Evolutionary conservation across 2,888 invertebrate species (phyloP), one percentile per base, ranked within the genome.

Genomic region (Eristalis arbustorum): DNA sequence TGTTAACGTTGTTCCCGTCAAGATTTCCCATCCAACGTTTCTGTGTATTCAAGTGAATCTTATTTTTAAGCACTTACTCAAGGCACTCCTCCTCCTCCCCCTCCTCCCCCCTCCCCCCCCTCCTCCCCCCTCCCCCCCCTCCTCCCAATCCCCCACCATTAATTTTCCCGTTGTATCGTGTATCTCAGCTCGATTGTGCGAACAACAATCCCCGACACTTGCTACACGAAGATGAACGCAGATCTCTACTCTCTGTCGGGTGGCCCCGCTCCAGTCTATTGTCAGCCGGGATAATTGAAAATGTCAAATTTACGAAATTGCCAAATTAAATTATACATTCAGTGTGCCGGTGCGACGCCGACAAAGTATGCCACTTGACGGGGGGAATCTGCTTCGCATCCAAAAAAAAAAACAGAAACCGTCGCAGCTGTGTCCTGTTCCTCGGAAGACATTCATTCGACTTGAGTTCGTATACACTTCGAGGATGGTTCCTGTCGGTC

Each of bases 221-320:
- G 49, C 49, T 49, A 18, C 49, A 49, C 49, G 5, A 49, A 18
- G 49, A 49, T 49, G 49, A 49, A 18, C 49, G 49, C 49, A 18
- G 18, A 8, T 22, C 4, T 63, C 56, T 63, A 11, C 22, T 22
- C n/a, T n/a, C n/a, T n/a, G n/a, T n/a, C n/a, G n/a, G 18, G 18
- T 31, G 61, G 25, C 28, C 18, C 6, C 18, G 18, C 62, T 56
- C 23, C 72, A n/a, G 8, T 49, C 49, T 49, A 63, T 56, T 63
- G 72, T 25, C 73, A 57, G 31, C 11, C 63, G 31, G 34, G 34
- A 75, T 66, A 67, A 59, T 61, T 75, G 74, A 59, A 67, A 75
- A 75, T 61, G 67, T 75, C 67, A 49, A 75, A 67, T 75, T 75
- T 75, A 18, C 34, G 14, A 67, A 67, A 75, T 42, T 75, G 67